Percentiles rank a stretch among this genome's conserved stretches.
phyloP scores from a whole-genome alignment of 2,888 invertebrate species.

The Stenodera caucasica region DNA sequence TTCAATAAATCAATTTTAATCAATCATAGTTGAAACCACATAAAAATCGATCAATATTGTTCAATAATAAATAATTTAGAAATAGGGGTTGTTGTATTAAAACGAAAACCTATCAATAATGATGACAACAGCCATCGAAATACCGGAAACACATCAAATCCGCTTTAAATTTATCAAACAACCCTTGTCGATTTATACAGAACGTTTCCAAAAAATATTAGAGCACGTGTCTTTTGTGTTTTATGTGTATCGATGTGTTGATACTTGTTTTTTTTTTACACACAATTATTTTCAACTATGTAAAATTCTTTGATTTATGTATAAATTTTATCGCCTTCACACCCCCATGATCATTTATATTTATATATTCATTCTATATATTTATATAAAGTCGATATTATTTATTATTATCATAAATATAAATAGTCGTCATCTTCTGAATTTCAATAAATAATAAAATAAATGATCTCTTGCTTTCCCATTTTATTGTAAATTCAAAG shows the following conservation, averaged over 20 bases:
- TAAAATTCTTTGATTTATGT: slow-evolving; percentile 19
- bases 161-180: slow-evolving; percentile 37
- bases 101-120: slow-evolving; percentile 31
- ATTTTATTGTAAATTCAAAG: not conserved
- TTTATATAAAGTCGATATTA: not conserved
- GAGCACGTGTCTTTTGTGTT: slow-evolving; percentile 28
- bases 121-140: slow-evolving; percentile 2
- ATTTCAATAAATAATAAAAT: not conserved
- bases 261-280: too few relatives aligned
- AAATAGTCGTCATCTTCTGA: not conserved
- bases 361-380: not conserved
- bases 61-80: not conserved
- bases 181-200: slow-evolving; percentile 22
- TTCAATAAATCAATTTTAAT: slow-evolving; percentile 30
- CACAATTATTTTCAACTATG: not conserved
- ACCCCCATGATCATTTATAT: slow-evolving; percentile 14
- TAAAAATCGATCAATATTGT: slow-evolving; percentile 3
- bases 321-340: slow-evolving; percentile 22
- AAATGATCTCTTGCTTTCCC: not conserved
- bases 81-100: not conserved
- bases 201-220: slow-evolving; percentile 33
- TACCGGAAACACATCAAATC: slow-evolving; percentile 36
- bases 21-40: slow-evolving; percentile 39
- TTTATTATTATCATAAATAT: slow-evolving; percentile 8
- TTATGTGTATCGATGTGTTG: not conserved